Evolutionary conservation across 2,888 invertebrate species (phyloP), one percentile per base, ranked within the genome.

Genomic region (Andrena camellia): DNA sequence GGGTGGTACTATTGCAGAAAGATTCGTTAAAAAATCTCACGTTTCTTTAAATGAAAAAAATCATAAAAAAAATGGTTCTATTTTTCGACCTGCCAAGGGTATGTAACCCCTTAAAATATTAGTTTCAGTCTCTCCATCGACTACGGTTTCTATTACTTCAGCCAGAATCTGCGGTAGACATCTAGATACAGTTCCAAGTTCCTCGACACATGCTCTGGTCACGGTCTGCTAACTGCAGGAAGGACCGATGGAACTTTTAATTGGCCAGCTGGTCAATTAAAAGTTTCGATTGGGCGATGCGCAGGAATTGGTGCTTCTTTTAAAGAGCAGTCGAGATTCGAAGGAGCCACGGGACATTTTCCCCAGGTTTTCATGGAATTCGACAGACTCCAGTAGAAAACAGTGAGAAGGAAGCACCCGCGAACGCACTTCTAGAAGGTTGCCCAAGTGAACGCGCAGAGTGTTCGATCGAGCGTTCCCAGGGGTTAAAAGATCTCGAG

Each of bases 241-340:
- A 42, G 42, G 42, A 5, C 50, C 52, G 13, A 48, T n/a, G 52
- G n/a, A 67, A 67, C 67, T 67, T 67, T 67, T 67, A 67, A 67
- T 67, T 67, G 67, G 33, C 52, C 67, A 52, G 52, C 26, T 26
- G 31, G 67, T 29, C 67, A 52, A 67, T 67, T 67, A 67, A 31
- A 52, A 67, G 70, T 60, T 48, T 42, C 13, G 23, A 59, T 42
- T 35, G 29, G 20, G 31, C 13, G 33, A 33, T 54, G 17, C 54
- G 33, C 20, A 33, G 68, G 8, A 68, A 26, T 20, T 4, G 57
- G 57, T 10, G 10, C 13, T 20, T 54, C 26, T 57, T 57, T 10
- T 23, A 5, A 2, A 35, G 54, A 68, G 23, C 23, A 26, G 23
- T 10, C 57, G 57, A 23, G 23, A 57, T 57, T 23, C 23, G 57